Conservation (phyloP, 2,797 vertebrate genomes). For the Serranus cabrilla region DNA sequence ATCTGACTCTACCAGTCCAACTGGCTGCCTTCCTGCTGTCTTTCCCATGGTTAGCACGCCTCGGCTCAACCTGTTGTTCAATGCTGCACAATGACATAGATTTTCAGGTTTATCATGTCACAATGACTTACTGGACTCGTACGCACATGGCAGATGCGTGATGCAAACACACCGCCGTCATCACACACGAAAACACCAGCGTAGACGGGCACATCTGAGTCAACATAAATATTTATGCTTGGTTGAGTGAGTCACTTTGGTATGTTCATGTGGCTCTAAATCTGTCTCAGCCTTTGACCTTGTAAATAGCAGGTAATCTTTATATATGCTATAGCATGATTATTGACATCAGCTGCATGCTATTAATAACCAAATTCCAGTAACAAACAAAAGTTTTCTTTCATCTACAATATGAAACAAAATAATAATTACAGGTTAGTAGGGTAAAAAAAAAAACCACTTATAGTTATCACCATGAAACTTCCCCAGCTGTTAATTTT, state of each 20-base stretch:
- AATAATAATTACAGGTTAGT: no score
- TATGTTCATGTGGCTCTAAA: neutral
- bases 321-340: neutral
- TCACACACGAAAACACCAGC: neutral
- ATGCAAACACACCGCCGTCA: conserved; percentile 36
- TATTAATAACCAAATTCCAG: neutral
- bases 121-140: conserved; percentile 28
- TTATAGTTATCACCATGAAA: no score
- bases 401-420: neutral
- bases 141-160: conserved; percentile 23
- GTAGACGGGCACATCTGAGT: conserved; percentile 1
- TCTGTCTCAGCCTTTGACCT: neutral
- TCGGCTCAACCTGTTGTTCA: conserved; percentile 77
- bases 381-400: neutral
- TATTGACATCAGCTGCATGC: neutral
- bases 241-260: conserved; percentile 16
- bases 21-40: conserved; percentile 71
- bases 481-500: no score
- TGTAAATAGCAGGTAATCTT: neutral
- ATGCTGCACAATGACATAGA: conserved; percentile 43
- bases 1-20: conserved; percentile 80
- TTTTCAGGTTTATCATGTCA: conserved; percentile 59
- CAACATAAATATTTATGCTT: conserved; percentile 35
- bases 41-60: conserved; percentile 69
- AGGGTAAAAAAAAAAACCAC: no score